phyloP scores from a whole-genome alignment of 2,113 vertebrate genomes.

The Catharus bicknelli region DNA sequence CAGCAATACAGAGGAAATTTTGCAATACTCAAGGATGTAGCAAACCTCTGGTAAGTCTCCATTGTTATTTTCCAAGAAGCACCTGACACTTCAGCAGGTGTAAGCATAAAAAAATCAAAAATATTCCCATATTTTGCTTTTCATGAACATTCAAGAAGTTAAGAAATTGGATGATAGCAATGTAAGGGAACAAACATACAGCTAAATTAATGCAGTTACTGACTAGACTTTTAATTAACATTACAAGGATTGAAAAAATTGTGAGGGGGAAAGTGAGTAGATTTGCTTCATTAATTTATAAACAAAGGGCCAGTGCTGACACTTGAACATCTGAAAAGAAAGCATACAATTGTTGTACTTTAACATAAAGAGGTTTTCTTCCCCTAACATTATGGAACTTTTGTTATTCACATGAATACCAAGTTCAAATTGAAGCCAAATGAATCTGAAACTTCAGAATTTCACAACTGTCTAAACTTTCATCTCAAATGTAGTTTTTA shows the following conservation, averaged over 20 bases:
- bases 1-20: not conserved
- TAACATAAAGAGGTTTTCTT: not conserved
- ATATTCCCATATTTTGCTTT: not conserved
- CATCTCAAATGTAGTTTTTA: not conserved
- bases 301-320: not conserved
- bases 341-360: not conserved
- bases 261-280: rapidly evolving
- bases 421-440: not conserved
- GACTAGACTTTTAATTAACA: not conserved
- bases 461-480: not conserved
- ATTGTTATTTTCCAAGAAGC: not conserved
- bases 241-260: not conserved
- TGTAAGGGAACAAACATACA: not conserved
- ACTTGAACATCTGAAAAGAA: not conserved
- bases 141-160: not conserved
- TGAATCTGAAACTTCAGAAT: not conserved
- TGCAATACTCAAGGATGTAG: not conserved
- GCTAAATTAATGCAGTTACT: not conserved
- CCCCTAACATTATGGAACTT: not conserved
- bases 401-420: not conserved
- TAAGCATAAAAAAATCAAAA: not conserved
- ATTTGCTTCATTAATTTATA: not conserved
- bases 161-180: not conserved
- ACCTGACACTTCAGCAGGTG: not conserved
- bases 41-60: not conserved